Evolutionary conservation across 2,888 invertebrate species (phyloP).

Genomic region (Ischnura elegans): DNA sequence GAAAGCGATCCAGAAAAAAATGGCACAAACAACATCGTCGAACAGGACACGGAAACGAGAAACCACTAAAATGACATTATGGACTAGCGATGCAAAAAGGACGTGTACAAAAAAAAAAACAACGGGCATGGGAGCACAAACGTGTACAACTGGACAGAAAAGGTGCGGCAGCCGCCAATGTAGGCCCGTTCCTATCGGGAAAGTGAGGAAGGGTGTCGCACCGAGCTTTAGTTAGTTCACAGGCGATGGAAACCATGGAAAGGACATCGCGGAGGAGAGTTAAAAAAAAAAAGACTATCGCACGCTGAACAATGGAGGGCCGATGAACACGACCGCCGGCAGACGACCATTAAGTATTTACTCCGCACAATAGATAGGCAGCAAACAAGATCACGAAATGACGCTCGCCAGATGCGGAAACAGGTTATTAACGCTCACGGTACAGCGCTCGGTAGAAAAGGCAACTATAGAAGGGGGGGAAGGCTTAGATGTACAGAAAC

Average conservation of each 20-base stretch:
- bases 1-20: not conserved
- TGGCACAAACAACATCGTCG: not conserved
- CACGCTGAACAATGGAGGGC: slow-evolving; percentile 41
- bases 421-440: slow-evolving; percentile 48
- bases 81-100: not conserved
- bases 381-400: slow-evolving; percentile 60
- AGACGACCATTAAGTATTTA: slow-evolving; percentile 64
- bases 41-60: not conserved
- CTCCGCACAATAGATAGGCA: slow-evolving; percentile 44
- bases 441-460: not conserved
- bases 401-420: slow-evolving; percentile 58
- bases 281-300: slow-evolving; percentile 8
- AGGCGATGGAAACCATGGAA: not conserved
- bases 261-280: not conserved
- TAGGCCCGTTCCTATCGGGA: too few relatives aligned
- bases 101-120: not conserved
- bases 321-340: slow-evolving; percentile 41
- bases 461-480: not conserved
- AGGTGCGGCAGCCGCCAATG: not conserved
- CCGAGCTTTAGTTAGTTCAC: not conserved
- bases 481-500: too few relatives aligned
- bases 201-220: not conserved
- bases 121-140: not conserved
- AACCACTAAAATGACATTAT: slow-evolving; percentile 11
- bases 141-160: not conserved